phyloP scores from a whole-genome alignment of 2,797 vertebrate species.

The Arrhamphus sclerolepis region DNA sequence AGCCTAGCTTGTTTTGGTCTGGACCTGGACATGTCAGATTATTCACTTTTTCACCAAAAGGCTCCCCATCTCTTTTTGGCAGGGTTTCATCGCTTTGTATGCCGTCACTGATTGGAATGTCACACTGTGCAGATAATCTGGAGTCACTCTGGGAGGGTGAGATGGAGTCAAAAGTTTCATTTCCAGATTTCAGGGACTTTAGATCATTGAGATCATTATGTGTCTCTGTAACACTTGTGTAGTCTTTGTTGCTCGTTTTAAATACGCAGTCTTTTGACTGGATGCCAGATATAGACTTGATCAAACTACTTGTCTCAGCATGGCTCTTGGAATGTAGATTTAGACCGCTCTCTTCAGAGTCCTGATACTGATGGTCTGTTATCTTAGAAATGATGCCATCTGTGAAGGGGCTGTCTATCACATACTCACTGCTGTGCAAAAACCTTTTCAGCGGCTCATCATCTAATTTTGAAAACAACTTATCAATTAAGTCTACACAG shows the following conservation, averaged over 20 bases:
- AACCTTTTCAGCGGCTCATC: constrained; percentile 71
- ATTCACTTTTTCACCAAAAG: constrained; percentile 31
- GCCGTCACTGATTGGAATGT: constrained; percentile 50
- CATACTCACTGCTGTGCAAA: constrained; percentile 47
- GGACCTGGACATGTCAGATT: constrained; percentile 35
- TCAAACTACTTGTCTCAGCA: constrained; percentile 56
- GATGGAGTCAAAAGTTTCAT: constrained; percentile 41
- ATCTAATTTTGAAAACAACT: constrained; percentile 76
- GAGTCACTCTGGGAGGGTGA: constrained; percentile 33
- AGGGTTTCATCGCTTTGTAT: constrained; percentile 23
- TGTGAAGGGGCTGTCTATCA: constrained; percentile 61
- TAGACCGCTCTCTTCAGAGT: constrained; percentile 57
- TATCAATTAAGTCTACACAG: constrained; percentile 74
- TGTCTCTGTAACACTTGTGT: constrained; percentile 32
- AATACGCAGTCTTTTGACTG: constrained; percentile 46
- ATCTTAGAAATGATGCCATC: constrained; percentile 68
- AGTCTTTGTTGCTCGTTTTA: constrained; percentile 47
- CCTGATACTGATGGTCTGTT: constrained; percentile 59
- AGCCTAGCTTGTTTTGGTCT: constrained; percentile 79
- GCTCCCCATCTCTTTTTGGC: constrained; percentile 34
- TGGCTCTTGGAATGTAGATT: constrained; percentile 52
- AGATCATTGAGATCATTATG: constrained; percentile 38
- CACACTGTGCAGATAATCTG: constrained; percentile 61
- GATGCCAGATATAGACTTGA: constrained; percentile 40
- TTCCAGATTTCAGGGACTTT: constrained; percentile 46